Conservation (phyloP, 2,888 invertebrate species). For the Chymomyza caudatula region DNA sequence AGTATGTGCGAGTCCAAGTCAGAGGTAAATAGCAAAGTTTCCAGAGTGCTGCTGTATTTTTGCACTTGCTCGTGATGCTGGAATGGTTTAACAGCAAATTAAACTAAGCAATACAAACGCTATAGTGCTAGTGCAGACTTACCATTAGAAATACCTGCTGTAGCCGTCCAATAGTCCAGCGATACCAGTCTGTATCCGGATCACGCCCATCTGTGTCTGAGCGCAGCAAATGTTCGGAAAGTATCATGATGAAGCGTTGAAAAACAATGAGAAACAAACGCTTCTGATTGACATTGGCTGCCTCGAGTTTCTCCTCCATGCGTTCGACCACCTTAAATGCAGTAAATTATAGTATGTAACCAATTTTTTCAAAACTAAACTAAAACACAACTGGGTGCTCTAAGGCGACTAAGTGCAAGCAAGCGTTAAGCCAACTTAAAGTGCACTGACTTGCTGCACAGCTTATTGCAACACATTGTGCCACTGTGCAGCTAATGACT, state of each 20-base stretch:
- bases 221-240: slow-evolving; percentile 95
- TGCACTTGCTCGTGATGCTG: slow-evolving; percentile 99
- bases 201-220: slow-evolving; percentile 96
- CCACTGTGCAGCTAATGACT: background rate
- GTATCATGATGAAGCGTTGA: slow-evolving; percentile 98
- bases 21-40: slow-evolving; percentile 96
- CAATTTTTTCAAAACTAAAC: background rate
- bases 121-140: slow-evolving; percentile 71
- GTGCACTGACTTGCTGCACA: background rate
- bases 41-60: slow-evolving; percentile 96
- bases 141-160: slow-evolving; percentile 97
- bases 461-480: background rate
- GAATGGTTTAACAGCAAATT: background rate
- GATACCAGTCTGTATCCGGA: slow-evolving; percentile 96
- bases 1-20: slow-evolving; percentile 97
- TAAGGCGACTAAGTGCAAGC: background rate
- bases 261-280: slow-evolving; percentile 97
- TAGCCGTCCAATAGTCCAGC: slow-evolving; percentile 95
- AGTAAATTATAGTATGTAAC: background rate
- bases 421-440: slow-evolving; percentile 15
- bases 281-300: slow-evolving; percentile 97
- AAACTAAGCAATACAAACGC: background rate
- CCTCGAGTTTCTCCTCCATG: slow-evolving; percentile 96
- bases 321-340: slow-evolving; percentile 88
- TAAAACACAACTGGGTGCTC: background rate